Evolutionary conservation across 1,140 invertebrate genomes (phyloP).

Genomic region (Drosophila biarmipes): DNA sequence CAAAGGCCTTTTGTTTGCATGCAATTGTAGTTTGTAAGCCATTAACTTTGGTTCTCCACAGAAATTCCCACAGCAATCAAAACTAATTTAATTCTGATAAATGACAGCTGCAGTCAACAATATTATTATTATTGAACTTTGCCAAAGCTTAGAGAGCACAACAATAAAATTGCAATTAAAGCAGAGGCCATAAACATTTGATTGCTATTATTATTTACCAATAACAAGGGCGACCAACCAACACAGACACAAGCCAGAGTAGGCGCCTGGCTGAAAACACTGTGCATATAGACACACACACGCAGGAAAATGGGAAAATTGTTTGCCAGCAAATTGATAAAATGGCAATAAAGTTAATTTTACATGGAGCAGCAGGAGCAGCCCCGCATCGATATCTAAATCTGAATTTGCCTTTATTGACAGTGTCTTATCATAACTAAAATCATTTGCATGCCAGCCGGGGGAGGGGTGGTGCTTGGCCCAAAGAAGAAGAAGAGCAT

Average conservation of each 20-base stretch:
- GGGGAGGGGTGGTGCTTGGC: not conserved
- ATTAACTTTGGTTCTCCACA: conserved; percentile 7
- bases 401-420: conserved; percentile 66
- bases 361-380: conserved; percentile 12
- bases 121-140: conserved; percentile 42
- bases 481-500: conserved; percentile 19
- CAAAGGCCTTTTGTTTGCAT: conserved; percentile 36
- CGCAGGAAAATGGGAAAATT: conserved; percentile 20
- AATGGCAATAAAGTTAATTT: conserved; percentile 71
- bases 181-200: conserved; percentile 56
- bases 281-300: conserved; percentile 10
- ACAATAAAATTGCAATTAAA: conserved; percentile 68
- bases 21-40: conserved; percentile 7
- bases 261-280: not conserved
- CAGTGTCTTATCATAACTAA: conserved; percentile 72
- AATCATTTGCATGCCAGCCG: conserved; percentile 68
- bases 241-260: conserved; percentile 36
- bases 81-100: conserved; percentile 60
- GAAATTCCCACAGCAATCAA: conserved; percentile 49
- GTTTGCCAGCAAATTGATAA: conserved; percentile 56
- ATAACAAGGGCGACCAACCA: conserved; percentile 35
- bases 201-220: conserved; percentile 65
- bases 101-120: conserved; percentile 54
- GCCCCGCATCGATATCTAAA: conserved; percentile 17
- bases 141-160: conserved; percentile 28